phyloP scores from a whole-genome alignment of 2,888 invertebrate genomes.

The Mesodorylaimus sp. region DNA sequence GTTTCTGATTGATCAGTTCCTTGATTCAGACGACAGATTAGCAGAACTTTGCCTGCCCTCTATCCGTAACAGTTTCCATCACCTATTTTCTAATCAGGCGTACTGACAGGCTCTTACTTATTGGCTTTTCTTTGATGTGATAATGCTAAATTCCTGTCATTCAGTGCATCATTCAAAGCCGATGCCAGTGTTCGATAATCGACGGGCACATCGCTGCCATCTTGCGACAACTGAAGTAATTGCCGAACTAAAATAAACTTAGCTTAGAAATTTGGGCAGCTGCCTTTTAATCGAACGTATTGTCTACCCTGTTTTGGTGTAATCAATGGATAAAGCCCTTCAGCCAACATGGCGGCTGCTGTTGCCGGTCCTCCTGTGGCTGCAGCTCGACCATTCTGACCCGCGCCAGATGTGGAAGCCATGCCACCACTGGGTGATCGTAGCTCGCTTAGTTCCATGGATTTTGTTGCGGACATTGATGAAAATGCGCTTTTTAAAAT shows the following conservation, averaged over 20 bases:
- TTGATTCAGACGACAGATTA: too few relatives aligned
- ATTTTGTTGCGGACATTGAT: too few relatives aligned
- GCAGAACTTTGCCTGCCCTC: too few relatives aligned
- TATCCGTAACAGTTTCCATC: too few relatives aligned
- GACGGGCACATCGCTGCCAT: neutral
- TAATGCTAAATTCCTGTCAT: slow-evolving; percentile 63
- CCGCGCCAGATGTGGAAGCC: too few relatives aligned
- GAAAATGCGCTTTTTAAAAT: too few relatives aligned
- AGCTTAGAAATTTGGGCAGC: neutral
- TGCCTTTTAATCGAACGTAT: neutral
- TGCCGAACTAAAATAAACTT: neutral
- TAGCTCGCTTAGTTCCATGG: neutral
- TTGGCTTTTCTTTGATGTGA: slow-evolving; percentile 69
- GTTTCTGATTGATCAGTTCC: too few relatives aligned
- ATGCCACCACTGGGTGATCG: neutral
- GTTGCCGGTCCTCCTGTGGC: too few relatives aligned
- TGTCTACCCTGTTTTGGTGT: neutral
- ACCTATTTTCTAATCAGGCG: too few relatives aligned
- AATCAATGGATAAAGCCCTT: neutral
- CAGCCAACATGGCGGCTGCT: neutral
- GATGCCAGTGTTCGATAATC: slow-evolving; percentile 58
- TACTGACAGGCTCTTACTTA: too few relatives aligned
- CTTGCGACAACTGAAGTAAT: neutral
- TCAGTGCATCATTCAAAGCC: slow-evolving; percentile 59
- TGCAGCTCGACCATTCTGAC: too few relatives aligned